phyloP scores from a whole-genome alignment of 64 coral and sea anemone genomes.

The Pocillopora verrucosa region DNA sequence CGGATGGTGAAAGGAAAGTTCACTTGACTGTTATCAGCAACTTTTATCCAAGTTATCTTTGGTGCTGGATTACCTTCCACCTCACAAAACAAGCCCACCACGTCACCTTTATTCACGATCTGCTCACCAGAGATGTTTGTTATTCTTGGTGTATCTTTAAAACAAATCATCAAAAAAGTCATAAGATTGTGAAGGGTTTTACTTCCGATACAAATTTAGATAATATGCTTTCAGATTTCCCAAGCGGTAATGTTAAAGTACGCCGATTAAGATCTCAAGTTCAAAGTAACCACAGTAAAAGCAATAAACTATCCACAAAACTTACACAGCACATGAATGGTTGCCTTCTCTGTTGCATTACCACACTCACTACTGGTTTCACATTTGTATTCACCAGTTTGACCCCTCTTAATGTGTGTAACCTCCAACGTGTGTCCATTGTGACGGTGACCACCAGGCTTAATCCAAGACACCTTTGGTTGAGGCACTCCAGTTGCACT shows the following conservation, averaged over 20 bases:
- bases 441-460: no score
- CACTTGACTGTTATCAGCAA: not conserved
- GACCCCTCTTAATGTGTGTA: not conserved
- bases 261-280: no score
- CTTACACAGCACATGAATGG: not conserved
- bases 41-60: slow-evolving; percentile 41
- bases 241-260: no score
- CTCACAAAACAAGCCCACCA: not conserved
- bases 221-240: no score
- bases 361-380: not conserved
- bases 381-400: slow-evolving; percentile 12
- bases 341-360: not conserved
- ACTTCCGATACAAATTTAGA: no score
- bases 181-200: no score
- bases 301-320: not conserved
- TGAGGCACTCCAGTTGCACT: not conserved
- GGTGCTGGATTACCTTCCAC: not conserved
- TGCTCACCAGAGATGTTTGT: not conserved
- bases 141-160: slow-evolving; percentile 15
- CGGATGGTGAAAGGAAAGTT: not conserved
- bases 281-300: not conserved
- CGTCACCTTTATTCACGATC: not conserved
- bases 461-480: not conserved
- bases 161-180: no score
- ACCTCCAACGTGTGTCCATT: not conserved